Base-by-base conservation (phyloP, 2,797 vertebrate genomes). In the Hydrophis major region DNA sequence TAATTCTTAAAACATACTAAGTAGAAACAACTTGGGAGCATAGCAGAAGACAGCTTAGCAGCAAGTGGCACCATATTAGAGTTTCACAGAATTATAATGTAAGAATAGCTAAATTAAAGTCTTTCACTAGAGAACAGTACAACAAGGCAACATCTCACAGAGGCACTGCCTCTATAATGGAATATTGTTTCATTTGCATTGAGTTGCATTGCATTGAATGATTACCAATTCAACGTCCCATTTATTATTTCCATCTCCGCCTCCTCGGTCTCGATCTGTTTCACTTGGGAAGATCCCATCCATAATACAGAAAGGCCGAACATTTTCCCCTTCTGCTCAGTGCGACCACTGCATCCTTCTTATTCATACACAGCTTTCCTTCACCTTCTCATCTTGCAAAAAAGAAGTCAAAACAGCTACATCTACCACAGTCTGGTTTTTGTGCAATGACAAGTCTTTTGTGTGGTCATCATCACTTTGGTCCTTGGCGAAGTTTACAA, bases 401-500 rank as follows among this genome's bases (percentile, higher is more conserved):
- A 99, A 99, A 94, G 98, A 97, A 94, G 97, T 98, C 57, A 98
- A 97, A 63, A 97, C 93, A 0, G 98, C 95, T 89, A 99, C 97
- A 86, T 98, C 96, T 89, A 99, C 96, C 53, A 97, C 94, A 69
- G 97, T 98, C 83, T 99, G 98, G 94, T 98, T 98, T 95, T 98
- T 98, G 93, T 98, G 98, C 95, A 99, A 96, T 93, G 98, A 99
- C 96, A 98, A 95, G 96, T 99, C 99, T 98, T 99, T 99, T 93
- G 97, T 98, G 96, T 98, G 98, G 96, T 99, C 99, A 28, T 99
- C 99, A 0, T 99, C 99, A 14, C 99, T 99, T 98, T 99, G 99
- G 98, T 99, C 99, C 98, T 99, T 99, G 66, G 99, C 99, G 95
- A 99, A 99, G 97, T 99, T 99, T 96, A 99, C 99, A 96, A 99